phyloP scores from a whole-genome alignment of 2,888 invertebrate species.

The Eupeodes latifasciatus region DNA sequence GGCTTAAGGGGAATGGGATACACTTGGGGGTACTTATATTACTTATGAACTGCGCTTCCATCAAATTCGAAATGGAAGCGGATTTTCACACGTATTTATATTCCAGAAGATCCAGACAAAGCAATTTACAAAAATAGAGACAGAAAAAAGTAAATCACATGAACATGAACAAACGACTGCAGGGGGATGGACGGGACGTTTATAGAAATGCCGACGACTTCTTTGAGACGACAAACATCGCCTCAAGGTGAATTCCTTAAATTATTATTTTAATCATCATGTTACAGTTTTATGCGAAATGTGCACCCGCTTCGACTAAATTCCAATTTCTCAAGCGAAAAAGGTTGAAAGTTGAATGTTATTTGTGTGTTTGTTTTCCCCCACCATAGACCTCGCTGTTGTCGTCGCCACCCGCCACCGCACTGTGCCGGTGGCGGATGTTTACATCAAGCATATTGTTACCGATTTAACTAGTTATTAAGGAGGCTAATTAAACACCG shows the following conservation, averaged over 20 bases:
- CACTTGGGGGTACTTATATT: too few relatives aligned
- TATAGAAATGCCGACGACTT: background rate
- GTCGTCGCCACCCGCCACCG: background rate
- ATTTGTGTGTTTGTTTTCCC: conserved; percentile 57
- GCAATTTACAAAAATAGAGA: conserved; percentile 15
- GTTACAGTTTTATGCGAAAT: conserved; percentile 63
- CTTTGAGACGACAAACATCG: conserved; percentile 54
- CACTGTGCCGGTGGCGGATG: conserved; percentile 35
- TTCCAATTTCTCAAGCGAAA: background rate
- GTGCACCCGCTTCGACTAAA: background rate
- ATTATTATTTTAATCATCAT: conserved; percentile 77
- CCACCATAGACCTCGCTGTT: background rate
- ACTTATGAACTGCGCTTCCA: conserved; percentile 21
- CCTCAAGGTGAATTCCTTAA: conserved; percentile 73
- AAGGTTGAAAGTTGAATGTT: conserved; percentile 35
- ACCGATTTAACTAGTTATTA: conserved; percentile 77
- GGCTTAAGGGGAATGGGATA: too few relatives aligned
- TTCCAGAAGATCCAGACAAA: conserved; percentile 1
- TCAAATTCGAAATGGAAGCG: conserved; percentile 43
- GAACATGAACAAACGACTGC: conserved; percentile 43
- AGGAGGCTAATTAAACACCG: conserved; percentile 78
- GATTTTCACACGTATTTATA: conserved; percentile 61
- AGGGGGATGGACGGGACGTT: conserved; percentile 20
- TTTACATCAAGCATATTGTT: conserved; percentile 76
- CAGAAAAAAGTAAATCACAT: conserved; percentile 37